Conservation (phyloP, 2,888 invertebrate species). For the Spilarctia lutea region DNA sequence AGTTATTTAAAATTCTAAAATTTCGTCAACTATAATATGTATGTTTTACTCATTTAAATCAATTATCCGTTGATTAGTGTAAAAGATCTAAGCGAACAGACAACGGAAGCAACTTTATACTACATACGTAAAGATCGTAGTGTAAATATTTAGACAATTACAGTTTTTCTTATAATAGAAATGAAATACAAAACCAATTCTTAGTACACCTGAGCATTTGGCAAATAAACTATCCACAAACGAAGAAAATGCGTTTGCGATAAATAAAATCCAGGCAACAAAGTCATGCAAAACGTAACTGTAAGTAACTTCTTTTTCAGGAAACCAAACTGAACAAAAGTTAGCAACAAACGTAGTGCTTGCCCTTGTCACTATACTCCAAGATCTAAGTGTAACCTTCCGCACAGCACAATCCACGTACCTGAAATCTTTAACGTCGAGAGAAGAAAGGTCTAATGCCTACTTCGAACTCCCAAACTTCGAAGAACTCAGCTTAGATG, state of each 20-base stretch:
- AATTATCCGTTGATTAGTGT: too few species aligned
- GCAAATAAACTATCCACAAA: too few species aligned
- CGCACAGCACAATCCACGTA: slow-evolving; percentile 95
- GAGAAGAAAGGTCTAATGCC: slow-evolving; percentile 96
- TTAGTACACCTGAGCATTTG: too few species aligned
- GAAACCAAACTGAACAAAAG: slow-evolving; percentile 90
- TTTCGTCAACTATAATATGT: too few species aligned
- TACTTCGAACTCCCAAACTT: slow-evolving; percentile 92
- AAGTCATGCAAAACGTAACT: neutral
- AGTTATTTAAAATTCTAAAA: too few species aligned
- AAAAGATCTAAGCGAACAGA: too few species aligned
- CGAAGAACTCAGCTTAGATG: slow-evolving; percentile 86
- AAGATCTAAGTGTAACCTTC: slow-evolving; percentile 94
- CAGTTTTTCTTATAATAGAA: neutral
- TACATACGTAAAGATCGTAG: too few species aligned
- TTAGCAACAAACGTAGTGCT: slow-evolving; percentile 94
- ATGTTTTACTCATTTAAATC: too few species aligned
- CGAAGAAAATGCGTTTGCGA: too few species aligned
- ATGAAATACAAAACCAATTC: too few species aligned
- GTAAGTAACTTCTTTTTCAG: slow-evolving; percentile 74
- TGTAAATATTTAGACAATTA: neutral
- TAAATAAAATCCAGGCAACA: too few species aligned
- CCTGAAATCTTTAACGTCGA: slow-evolving; percentile 93
- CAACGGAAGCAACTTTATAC: too few species aligned
- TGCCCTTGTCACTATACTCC: slow-evolving; percentile 94